Base-by-base conservation (phyloP, 2,797 vertebrate species). In the Acanthis flammea region DNA sequence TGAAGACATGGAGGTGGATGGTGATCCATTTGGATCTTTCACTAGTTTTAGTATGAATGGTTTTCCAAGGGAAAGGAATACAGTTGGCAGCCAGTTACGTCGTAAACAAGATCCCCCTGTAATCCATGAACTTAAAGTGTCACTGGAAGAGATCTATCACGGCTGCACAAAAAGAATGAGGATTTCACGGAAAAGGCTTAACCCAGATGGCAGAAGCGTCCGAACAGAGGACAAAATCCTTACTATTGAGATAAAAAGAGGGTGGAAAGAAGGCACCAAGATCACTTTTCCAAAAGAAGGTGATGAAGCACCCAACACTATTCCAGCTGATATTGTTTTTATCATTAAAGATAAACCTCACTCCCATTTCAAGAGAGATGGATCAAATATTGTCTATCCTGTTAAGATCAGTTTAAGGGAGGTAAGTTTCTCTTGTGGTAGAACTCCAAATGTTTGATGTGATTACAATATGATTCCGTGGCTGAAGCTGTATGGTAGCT, bases 181-280 rank as follows among this genome's bases (percentile, higher is more conserved):
- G 94, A 99, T 99, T 98, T 99, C 99, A 33, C 98, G 99, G 74
- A 99, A 99, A 94, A 98, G 99, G 95, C 96, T 99, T 77, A 99
- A 99, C 60, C 98, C 99, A 11, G 99, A 99, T 77, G 99, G 99
- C 30, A 98, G 99, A 97, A 99, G 99, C 94, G 98, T 98, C 94
- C 98, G 99, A 96, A 98, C 97, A 10, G 99, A 99, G 97, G 99
- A 99, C 97, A 99, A 99, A 98, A 99, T 99, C 84, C 98, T 99
- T 65, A 99, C 98, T 23, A 99, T 99, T 42, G 99, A 99, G 97
- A 99, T 99, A 94, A 99, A 99, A 96, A 98, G 98, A 66, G 99
- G 99, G 7, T 99, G 99, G 99, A 99, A 99, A 91, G 99, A 99
- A 96, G 99, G 99, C 77, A 99, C 99, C 96, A 99, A 99, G 98